These are phyloP conservation scores for Brachynemurus nebulosus DNA, from an alignment of 2,888 invertebrate genomes.

Conservation along the genomic window DNA sequence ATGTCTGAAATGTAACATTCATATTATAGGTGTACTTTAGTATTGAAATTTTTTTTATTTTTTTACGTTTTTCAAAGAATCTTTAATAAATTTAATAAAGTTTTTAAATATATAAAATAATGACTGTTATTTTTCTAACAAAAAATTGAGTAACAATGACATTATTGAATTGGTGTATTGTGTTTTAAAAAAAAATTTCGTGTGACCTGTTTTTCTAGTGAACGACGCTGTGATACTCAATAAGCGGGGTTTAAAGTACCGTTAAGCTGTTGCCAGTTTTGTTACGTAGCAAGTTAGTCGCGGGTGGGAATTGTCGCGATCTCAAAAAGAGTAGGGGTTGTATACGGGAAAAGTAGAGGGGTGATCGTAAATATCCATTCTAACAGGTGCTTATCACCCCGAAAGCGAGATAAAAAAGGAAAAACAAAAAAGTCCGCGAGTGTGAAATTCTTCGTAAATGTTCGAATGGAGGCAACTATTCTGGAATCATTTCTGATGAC, in stretches of 20 bases:
- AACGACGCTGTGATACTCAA: conserved; percentile 5
- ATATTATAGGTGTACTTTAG: background rate
- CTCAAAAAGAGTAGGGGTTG: conserved; percentile 11
- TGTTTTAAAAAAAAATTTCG: too few species aligned
- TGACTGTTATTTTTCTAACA: too few species aligned
- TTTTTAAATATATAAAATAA: background rate
- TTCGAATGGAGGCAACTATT: too few species aligned
- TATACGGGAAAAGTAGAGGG: conserved; percentile 11
- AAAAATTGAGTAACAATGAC: too few species aligned
- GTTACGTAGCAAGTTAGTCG: conserved; percentile 5
- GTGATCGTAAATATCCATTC: conserved; percentile 8
- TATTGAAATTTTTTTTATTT: background rate
- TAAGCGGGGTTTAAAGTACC: conserved; percentile 7
- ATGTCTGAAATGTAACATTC: conserved; percentile 1
- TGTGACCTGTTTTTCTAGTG: conserved; percentile 5
- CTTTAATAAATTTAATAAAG: background rate
- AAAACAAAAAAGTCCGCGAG: conserved; percentile 11
- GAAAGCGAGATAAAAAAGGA: too few species aligned
- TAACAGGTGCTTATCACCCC: conserved; percentile 12
- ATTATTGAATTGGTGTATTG: too few species aligned
- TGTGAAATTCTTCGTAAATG: background rate
- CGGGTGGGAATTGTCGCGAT: conserved; percentile 11
- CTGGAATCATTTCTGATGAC: too few species aligned
- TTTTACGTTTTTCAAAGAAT: background rate
- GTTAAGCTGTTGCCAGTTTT: conserved; percentile 8